Conservation (phyloP, 1,140 invertebrate species). For the Neodiprion virginianus region DNA sequence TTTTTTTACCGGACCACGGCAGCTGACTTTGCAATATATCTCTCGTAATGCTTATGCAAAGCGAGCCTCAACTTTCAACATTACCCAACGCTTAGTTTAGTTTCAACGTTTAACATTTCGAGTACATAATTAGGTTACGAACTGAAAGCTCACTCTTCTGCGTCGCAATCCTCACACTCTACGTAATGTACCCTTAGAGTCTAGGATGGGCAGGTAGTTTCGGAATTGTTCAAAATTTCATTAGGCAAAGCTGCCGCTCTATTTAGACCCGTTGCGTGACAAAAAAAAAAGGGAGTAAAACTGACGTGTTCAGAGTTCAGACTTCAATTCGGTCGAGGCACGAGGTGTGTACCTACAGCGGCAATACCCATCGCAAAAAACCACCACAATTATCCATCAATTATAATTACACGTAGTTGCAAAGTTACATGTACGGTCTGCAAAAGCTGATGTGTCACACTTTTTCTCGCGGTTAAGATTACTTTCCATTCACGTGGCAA, state of each 20-base stretch:
- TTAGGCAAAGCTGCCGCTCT: background rate
- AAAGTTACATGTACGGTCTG: too few relatives aligned
- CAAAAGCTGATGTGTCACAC: too few relatives aligned
- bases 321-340: too few relatives aligned
- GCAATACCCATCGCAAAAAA: too few relatives aligned
- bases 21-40: slow-evolving; percentile 4
- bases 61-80: background rate
- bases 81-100: background rate
- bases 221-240: background rate
- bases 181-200: background rate
- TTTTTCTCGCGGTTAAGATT: too few relatives aligned
- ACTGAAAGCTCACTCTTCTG: background rate
- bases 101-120: background rate
- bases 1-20: background rate
- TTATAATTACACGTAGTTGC: too few relatives aligned
- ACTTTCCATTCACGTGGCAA: too few relatives aligned
- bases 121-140: slow-evolving; percentile 3
- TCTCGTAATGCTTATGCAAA: slow-evolving; percentile 2
- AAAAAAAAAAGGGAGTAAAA: too few relatives aligned
- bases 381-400: too few relatives aligned
- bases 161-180: background rate
- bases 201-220: background rate
- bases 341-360: too few relatives aligned
- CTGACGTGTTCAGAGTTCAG: too few relatives aligned
- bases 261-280: background rate